A percentile compares a stretch with the other conserved stretches of the same genome.
Conservation (phyloP, 2,797 vertebrate species). For the Sebastes miniatus region DNA sequence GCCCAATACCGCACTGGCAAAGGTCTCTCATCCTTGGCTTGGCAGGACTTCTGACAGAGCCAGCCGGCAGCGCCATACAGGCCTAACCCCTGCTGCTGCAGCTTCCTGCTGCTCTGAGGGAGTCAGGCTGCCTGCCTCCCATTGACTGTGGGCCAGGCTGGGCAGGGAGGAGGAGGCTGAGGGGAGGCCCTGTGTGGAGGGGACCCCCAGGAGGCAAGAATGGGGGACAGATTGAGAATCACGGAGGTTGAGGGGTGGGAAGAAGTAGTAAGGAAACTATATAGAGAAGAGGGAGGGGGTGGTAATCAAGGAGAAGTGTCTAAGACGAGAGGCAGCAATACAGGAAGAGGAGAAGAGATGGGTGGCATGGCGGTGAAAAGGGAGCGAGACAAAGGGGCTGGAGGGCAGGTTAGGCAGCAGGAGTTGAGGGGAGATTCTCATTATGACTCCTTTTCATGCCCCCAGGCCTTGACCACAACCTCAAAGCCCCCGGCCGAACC, state of each 20-base stretch:
- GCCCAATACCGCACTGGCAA: constrained; percentile 80
- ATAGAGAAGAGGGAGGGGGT: background rate
- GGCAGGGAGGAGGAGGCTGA: constrained; percentile 62
- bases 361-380: constrained; percentile 31
- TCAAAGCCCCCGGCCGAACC: constrained; percentile 67
- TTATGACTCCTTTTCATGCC: constrained; percentile 65
- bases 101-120: constrained; percentile 76
- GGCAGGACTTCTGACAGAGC: constrained; percentile 82
- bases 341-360: constrained; percentile 12
- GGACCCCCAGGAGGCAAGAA: constrained; percentile 51
- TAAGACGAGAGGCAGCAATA: constrained; percentile 16
- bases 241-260: constrained; percentile 8
- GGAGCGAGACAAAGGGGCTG: constrained; percentile 41
- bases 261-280: constrained; percentile 13
- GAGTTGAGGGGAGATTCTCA: constrained; percentile 59
- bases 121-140: constrained; percentile 75
- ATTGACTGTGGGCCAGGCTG: constrained; percentile 68
- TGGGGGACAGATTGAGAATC: constrained; percentile 23
- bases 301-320: background rate
- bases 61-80: constrained; percentile 75
- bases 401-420: constrained; percentile 56
- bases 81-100: constrained; percentile 75
- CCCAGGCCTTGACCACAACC: constrained; percentile 69
- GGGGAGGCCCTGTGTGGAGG: constrained; percentile 56
- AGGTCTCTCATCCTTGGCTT: constrained; percentile 81